These are phyloP conservation scores for Acanthurus tractus DNA, from an alignment of 2,797 vertebrate species.

Conservation along the genomic window DNA sequence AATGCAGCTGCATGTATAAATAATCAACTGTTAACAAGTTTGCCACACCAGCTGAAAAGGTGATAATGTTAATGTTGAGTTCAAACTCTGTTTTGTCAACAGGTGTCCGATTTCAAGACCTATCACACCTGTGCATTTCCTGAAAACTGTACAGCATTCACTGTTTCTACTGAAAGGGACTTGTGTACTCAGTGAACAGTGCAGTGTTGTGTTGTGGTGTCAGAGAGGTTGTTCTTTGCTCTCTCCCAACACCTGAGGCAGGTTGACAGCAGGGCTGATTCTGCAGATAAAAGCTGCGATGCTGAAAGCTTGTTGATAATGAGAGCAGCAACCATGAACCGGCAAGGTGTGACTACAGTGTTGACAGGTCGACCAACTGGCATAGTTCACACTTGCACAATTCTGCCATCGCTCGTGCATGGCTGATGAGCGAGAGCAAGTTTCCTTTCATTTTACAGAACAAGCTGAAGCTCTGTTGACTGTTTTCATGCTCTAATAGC, in stretches of 20 bases:
- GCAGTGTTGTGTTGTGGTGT: background rate
- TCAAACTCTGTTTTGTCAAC: background rate
- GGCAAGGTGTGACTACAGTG: conserved; percentile 64
- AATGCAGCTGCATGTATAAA: background rate
- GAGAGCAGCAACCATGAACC: conserved; percentile 64
- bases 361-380: conserved; percentile 71
- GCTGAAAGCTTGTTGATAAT: conserved; percentile 79
- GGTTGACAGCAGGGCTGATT: conserved; percentile 63
- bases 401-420: conserved; percentile 36
- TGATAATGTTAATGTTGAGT: background rate
- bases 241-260: conserved; percentile 61
- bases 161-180: background rate
- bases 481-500: background rate
- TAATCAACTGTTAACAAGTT: background rate
- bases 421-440: conserved; percentile 15
- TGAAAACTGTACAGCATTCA: background rate
- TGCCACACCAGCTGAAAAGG: background rate
- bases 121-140: background rate
- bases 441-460: conserved; percentile 16
- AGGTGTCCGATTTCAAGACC: background rate
- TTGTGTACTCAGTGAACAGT: conserved; percentile 18
- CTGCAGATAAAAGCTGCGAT: conserved; percentile 67
- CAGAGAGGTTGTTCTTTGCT: conserved; percentile 49
- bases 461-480: background rate
- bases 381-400: conserved; percentile 54